Evolutionary conservation across 1,140 invertebrate genomes (phyloP).

Genomic region (Armadillidium nasatum): DNA sequence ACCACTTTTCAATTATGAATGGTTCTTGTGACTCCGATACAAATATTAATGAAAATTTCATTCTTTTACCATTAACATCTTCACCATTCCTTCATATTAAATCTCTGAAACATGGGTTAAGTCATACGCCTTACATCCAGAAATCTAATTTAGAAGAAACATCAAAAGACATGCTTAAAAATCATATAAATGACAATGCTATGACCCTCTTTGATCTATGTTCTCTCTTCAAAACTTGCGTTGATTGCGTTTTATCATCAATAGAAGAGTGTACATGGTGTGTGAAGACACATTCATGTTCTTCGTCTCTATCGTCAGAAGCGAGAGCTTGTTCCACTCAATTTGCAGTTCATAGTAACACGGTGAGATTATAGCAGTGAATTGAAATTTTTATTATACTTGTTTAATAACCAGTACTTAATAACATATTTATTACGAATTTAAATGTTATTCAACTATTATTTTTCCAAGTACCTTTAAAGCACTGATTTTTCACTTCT

Average conservation of each 20-base stretch:
- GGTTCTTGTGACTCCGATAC: slow-evolving; percentile 27
- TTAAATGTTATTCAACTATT: too few species aligned
- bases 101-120: background rate
- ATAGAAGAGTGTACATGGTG: background rate
- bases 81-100: slow-evolving; percentile 18
- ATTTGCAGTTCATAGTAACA: background rate
- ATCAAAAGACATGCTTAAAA: background rate
- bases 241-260: background rate
- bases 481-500: too few species aligned
- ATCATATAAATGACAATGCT: background rate
- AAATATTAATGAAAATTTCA: background rate
- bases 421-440: too few species aligned
- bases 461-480: too few species aligned
- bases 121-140: background rate
- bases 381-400: too few species aligned
- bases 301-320: background rate
- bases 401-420: too few species aligned
- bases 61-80: slow-evolving; percentile 13
- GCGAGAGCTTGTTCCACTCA: background rate
- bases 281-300: background rate
- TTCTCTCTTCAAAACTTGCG: background rate
- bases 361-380: background rate
- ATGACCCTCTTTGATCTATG: background rate
- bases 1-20: slow-evolving; percentile 29
- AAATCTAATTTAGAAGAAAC: background rate